These are phyloP conservation scores for Thecocarcelia acutangulata DNA, from an alignment of 2,888 invertebrate genomes.

Conservation along the genomic window DNA sequence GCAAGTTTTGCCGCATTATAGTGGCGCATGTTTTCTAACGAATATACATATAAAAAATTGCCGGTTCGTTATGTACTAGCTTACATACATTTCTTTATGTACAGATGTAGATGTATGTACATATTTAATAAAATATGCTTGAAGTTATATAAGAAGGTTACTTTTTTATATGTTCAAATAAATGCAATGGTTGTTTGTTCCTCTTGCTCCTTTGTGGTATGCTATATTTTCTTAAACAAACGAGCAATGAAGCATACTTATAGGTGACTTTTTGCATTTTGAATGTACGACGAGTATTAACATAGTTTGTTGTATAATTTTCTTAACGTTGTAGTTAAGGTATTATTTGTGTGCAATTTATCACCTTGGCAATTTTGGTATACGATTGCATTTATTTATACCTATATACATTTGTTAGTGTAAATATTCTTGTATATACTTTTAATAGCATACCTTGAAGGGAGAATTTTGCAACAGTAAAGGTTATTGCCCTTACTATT, in stretches of 20 bases:
- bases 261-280: conserved; percentile 52
- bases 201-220: conserved; percentile 25
- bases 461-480: conserved; percentile 23
- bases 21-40: conserved; percentile 65
- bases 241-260: conserved; percentile 65
- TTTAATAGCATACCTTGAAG: conserved; percentile 53
- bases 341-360: conserved; percentile 50
- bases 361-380: conserved; percentile 59
- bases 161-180: neutral
- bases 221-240: conserved; percentile 30
- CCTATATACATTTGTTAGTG: neutral
- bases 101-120: conserved; percentile 3
- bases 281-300: conserved; percentile 18
- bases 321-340: conserved; percentile 6
- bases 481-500: conserved; percentile 57
- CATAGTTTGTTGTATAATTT: conserved; percentile 45
- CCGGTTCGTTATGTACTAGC: conserved; percentile 54
- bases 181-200: neutral
- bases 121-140: neutral
- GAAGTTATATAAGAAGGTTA: neutral
- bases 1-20: conserved; percentile 60
- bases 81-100: conserved; percentile 31
- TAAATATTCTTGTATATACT: conserved; percentile 6
- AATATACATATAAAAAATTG: conserved; percentile 47
- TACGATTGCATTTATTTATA: neutral